phyloP scores from a whole-genome alignment of 2,113 vertebrate genomes.

The Muntiacus muntjak region DNA sequence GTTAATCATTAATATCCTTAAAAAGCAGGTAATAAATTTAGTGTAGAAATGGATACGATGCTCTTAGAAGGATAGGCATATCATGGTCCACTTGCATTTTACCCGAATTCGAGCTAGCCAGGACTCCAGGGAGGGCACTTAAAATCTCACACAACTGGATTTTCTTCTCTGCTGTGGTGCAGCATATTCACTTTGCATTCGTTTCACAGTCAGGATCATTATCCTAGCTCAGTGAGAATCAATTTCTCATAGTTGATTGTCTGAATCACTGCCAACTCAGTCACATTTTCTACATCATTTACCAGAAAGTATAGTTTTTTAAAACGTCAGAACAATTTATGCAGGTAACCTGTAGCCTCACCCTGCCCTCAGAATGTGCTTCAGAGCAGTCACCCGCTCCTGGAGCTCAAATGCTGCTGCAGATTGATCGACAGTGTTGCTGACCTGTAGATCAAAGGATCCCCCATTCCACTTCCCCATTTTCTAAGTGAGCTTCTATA shows the following conservation, averaged over 20 bases:
- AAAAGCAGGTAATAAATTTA: not conserved
- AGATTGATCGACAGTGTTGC: not conserved
- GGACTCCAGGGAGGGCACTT: not conserved
- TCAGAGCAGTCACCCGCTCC: not conserved
- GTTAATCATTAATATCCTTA: not conserved
- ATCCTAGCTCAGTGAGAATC: constrained; percentile 48
- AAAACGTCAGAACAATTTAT: constrained; percentile 14
- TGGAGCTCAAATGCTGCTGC: not conserved
- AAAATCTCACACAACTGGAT: not conserved
- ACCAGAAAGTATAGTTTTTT: constrained; percentile 30
- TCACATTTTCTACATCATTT: constrained; percentile 44
- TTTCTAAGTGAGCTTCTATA: not conserved
- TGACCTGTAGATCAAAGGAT: constrained; percentile 3
- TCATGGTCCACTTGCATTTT: not conserved
- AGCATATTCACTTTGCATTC: not conserved
- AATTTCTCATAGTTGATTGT: constrained; percentile 39
- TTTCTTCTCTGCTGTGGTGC: not conserved
- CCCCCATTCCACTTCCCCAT: not conserved
- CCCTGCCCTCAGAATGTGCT: not conserved
- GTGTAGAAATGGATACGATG: not conserved
- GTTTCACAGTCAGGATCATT: constrained; percentile 46
- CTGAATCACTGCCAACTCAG: constrained; percentile 26
- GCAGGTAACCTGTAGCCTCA: not conserved
- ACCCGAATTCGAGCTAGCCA: not conserved
- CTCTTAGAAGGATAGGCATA: not conserved